These are phyloP conservation scores for Pemphigus obesinymphae DNA, from an alignment of 1,140 invertebrate genomes.

Conservation along the genomic window DNA sequence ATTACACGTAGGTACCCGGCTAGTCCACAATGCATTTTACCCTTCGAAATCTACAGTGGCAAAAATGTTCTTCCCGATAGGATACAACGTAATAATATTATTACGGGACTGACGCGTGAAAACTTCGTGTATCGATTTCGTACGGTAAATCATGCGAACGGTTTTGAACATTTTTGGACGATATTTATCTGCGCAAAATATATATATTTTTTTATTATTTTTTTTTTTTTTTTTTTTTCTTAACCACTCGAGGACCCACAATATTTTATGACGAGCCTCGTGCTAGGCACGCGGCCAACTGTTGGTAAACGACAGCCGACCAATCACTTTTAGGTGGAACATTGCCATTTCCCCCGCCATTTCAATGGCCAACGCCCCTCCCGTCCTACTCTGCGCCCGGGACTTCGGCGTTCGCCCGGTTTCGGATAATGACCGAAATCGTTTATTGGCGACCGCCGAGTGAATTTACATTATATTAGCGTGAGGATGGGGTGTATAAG, in stretches of 20 bases:
- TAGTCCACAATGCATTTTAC: neutral
- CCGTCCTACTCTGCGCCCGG: too few species aligned
- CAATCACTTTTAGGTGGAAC: conserved; percentile 40
- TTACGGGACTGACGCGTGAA: neutral
- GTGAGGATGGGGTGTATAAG: neutral
- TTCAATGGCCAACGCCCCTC: neutral
- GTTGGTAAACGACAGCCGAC: conserved; percentile 40
- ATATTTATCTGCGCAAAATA: neutral
- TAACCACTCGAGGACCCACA: neutral
- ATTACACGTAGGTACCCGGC: neutral
- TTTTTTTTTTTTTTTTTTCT: neutral
- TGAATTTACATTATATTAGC: neutral
- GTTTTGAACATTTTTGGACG: neutral
- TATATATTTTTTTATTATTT: neutral
- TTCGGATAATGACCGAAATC: conserved; percentile 20
- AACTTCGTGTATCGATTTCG: neutral
- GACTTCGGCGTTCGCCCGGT: neutral
- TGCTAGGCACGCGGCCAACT: conserved; percentile 33
- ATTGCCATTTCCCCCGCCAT: conserved; percentile 17
- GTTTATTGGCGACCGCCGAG: neutral
- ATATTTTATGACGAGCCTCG: conserved; percentile 33
- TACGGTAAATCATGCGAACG: neutral
- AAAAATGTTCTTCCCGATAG: neutral
- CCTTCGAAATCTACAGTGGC: neutral
- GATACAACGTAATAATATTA: too few species aligned